Evolutionary conservation across 2,888 invertebrate genomes (phyloP).

Genomic region (Agrotis puta): DNA sequence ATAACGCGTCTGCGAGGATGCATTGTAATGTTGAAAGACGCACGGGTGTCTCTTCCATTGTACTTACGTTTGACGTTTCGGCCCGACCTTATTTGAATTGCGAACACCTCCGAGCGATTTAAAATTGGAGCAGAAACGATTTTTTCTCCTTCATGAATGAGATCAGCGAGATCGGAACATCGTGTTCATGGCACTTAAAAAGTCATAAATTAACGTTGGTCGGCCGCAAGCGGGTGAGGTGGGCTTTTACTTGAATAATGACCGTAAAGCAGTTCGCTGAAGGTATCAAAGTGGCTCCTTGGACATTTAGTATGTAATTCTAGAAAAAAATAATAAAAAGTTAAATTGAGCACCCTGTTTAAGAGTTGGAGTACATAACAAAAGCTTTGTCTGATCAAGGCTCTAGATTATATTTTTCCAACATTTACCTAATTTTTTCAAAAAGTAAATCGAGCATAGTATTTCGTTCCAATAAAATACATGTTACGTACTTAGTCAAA

Average conservation of each 20-base stretch:
- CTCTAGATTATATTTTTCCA: not conserved
- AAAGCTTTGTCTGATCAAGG: constrained; percentile 20
- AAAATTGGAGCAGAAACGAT: constrained; percentile 64
- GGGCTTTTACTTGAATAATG: constrained; percentile 80
- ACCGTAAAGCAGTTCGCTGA: constrained; percentile 69
- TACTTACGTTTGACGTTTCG: constrained; percentile 40
- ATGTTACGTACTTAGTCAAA: constrained; percentile 24
- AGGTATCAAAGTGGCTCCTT: constrained; percentile 66
- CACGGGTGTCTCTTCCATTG: constrained; percentile 43
- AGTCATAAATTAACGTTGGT: constrained; percentile 83
- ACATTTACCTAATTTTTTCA: not conserved
- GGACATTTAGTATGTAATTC: constrained; percentile 60
- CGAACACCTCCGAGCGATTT: constrained; percentile 51
- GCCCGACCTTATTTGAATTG: constrained; percentile 56
- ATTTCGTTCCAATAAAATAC: constrained; percentile 21
- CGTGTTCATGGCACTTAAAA: constrained; percentile 83
- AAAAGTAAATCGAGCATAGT: not conserved
- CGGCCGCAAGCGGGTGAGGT: constrained; percentile 73
- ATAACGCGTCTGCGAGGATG: constrained; percentile 47
- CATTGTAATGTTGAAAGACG: constrained; percentile 52
- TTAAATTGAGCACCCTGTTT: constrained; percentile 16
- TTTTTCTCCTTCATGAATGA: constrained; percentile 72
- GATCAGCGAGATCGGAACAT: constrained; percentile 76
- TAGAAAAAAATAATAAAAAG: constrained; percentile 27
- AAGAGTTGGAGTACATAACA: constrained; percentile 17